These are phyloP conservation scores for Thereuonema tuberculata DNA, from an alignment of 1,140 invertebrate species.

Conservation along the genomic window DNA sequence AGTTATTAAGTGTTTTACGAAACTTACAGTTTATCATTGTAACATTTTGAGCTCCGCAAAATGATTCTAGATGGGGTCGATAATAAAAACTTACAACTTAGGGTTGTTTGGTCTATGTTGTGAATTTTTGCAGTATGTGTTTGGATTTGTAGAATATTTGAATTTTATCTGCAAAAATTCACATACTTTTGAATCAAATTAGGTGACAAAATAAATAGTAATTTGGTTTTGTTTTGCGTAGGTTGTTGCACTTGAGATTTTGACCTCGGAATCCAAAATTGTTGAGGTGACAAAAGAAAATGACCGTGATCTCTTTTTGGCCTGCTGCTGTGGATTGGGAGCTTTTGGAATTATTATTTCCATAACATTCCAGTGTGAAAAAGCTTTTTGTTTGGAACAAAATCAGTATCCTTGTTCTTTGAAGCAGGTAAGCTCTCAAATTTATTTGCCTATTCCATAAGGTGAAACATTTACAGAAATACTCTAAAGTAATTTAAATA, in stretches of 20 bases:
- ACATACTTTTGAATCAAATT: neutral
- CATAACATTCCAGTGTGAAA: conserved; percentile 29
- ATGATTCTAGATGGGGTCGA: no score
- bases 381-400: conserved; percentile 24
- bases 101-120: no score
- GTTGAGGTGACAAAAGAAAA: conserved; percentile 21
- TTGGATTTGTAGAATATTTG: no score
- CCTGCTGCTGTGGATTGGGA: conserved; percentile 27
- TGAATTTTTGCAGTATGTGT: no score
- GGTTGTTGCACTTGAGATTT: conserved; percentile 27
- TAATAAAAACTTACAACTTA: no score
- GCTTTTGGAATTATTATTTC: conserved; percentile 29
- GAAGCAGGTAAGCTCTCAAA: conserved; percentile 12
- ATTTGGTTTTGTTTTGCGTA: conserved; percentile 15
- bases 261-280: conserved; percentile 26
- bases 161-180: no score
- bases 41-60: no score
- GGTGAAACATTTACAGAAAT: no score
- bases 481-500: neutral
- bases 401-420: conserved; percentile 23
- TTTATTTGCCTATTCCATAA: no score
- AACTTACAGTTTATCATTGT: no score
- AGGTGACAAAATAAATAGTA: neutral
- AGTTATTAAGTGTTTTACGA: no score
- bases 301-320: conserved; percentile 25